phyloP scores from a whole-genome alignment of 2,113 vertebrate species.

The Ibidorhyncha struthersii region DNA sequence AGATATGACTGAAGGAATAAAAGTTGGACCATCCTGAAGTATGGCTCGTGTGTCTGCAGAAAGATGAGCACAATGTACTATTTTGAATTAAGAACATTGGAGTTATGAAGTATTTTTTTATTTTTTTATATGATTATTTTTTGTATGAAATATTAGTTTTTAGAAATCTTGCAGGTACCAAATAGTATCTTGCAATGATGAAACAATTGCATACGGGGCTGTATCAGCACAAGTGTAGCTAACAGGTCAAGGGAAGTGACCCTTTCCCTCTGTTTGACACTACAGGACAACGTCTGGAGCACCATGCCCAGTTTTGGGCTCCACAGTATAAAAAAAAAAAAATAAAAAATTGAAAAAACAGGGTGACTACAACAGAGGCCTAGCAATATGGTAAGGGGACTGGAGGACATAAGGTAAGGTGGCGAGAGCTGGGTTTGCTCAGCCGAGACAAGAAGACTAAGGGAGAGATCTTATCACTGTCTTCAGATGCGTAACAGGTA shows the following conservation, averaged over 20 bases:
- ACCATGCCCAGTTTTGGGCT: neutral
- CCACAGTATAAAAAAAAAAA: neutral
- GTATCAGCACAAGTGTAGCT: neutral
- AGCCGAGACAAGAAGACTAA: neutral
- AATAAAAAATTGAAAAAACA: accelerated
- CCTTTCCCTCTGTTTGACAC: neutral
- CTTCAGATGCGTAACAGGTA: neutral
- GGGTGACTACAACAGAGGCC: neutral
- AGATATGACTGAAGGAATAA: neutral
- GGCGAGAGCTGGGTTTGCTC: neutral
- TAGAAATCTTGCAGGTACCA: neutral
- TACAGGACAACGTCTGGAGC: neutral
- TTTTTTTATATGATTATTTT: too few species aligned
- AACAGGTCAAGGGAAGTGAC: neutral
- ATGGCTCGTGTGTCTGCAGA: neutral
- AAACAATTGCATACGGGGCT: neutral
- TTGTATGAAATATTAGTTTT: too few species aligned
- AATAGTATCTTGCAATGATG: neutral
- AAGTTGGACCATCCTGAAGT: neutral
- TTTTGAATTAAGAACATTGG: neutral
- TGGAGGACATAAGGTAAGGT: neutral
- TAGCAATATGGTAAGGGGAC: neutral
- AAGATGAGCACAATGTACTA: neutral
- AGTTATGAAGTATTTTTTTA: neutral
- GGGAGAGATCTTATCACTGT: neutral